Conservation (phyloP, 2,888 invertebrate genomes). For the Ctenicera cuprea region DNA sequence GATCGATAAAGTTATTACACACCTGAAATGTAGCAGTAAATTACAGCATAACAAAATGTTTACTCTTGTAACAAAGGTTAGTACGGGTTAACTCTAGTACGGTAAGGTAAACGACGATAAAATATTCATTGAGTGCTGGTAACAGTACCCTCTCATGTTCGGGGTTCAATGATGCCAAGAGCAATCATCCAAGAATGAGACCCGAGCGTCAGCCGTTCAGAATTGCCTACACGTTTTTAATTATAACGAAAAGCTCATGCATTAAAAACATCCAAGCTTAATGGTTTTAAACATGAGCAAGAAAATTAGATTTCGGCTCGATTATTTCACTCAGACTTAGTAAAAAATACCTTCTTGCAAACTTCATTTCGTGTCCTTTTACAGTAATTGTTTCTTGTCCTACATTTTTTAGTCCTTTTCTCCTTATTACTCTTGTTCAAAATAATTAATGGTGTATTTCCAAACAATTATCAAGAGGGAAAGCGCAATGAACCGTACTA, state of each 20-base stretch:
- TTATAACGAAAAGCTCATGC: slow-evolving; percentile 44
- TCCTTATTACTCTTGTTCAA: slow-evolving; percentile 8
- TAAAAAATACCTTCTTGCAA: slow-evolving; percentile 25
- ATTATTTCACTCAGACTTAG: slow-evolving; percentile 40
- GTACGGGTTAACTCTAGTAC: slow-evolving; percentile 22
- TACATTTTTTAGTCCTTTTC: slow-evolving; percentile 11
- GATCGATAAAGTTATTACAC: too few relatives aligned
- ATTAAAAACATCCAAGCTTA: slow-evolving; percentile 47
- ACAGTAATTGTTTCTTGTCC: slow-evolving; percentile 35
- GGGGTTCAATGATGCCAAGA: slow-evolving; percentile 43
- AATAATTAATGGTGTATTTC: slow-evolving; percentile 41
- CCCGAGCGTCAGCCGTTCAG: slow-evolving; percentile 39
- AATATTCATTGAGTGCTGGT: slow-evolving; percentile 45
- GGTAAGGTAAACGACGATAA: slow-evolving; percentile 41
- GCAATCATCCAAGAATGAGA: slow-evolving; percentile 42
- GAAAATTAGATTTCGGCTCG: slow-evolving; percentile 42
- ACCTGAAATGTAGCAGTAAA: too few relatives aligned
- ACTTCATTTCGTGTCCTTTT: background rate
- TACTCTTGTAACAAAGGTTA: slow-evolving; percentile 15
- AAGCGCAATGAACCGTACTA: slow-evolving; percentile 32
- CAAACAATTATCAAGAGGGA: slow-evolving; percentile 34
- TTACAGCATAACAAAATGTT: too few relatives aligned
- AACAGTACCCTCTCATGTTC: slow-evolving; percentile 22
- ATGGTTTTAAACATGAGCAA: slow-evolving; percentile 43
- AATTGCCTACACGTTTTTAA: slow-evolving; percentile 50